Base-by-base conservation (phyloP, 2,888 invertebrate species). In the Agonopterix alstromeriana region DNA sequence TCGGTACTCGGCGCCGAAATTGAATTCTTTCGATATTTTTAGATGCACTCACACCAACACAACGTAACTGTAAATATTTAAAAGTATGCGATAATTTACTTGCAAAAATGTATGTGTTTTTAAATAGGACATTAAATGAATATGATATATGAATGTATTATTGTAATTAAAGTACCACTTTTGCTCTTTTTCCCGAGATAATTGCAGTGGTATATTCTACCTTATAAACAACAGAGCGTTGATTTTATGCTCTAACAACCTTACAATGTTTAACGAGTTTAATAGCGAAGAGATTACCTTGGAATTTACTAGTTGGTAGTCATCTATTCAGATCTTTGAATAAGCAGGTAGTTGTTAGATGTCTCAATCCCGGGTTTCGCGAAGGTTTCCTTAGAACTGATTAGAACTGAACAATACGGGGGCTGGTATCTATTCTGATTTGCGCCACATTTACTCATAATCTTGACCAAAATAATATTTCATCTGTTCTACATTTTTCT, bases 1-100 rank as follows among this genome's bases (percentile, higher is more conserved):
- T n/a, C 38, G 10, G 27, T 7, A 66, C 47, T 55, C 53, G 63
- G 55, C 58, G 60, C 36, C 49, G 47, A 56, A 53, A 60, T 68
- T 53, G 54, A 64, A 70, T 75, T 70, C 65, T 63, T 70, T 52
- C 35, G 53, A 47, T 75, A 73, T 73, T 70, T 70, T 68, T 70
- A 74, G 67, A 56, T 46, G 41, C 49, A 47, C 45, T 38, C 47
- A 45, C 45, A 41, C 45, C 49, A 41, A 38, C 47, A 50, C 38
- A n/a, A 38, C 17, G 44, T 46, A 43, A 46, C 48, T 48, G 49
- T 55, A 54, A 63, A 62, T 58, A 60, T 61, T n/a, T 38, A 10
- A 38, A n/a, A 38, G 38, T 38, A n/a, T 38, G 38, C n/a, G 10
- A 38, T 38, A 38, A 10, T 27, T 27, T 27, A 27, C 27, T 27